phyloP scores from a whole-genome alignment of 1,140 invertebrate genomes.

The Aphelinus certus region DNA sequence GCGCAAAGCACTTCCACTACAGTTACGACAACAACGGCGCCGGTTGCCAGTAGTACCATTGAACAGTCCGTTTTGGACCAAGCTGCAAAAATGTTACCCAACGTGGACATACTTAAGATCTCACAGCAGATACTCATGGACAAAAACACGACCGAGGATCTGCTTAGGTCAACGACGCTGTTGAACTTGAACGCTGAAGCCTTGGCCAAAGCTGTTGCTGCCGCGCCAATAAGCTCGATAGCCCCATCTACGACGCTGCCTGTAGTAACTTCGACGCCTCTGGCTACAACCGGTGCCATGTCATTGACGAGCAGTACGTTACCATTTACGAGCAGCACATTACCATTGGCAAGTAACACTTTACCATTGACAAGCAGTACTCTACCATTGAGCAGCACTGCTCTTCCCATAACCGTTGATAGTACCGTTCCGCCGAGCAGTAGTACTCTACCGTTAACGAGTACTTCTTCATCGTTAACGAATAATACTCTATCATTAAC shows the following conservation, averaged over 20 bases:
- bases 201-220: background rate
- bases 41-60: background rate
- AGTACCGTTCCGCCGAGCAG: too few species aligned
- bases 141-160: constrained; percentile 30
- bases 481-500: too few species aligned
- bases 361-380: background rate
- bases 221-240: background rate
- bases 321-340: background rate
- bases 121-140: constrained; percentile 35
- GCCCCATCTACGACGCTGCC: background rate
- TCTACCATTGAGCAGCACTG: background rate
- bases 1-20: background rate
- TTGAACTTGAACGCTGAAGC: constrained; percentile 16
- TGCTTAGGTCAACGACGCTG: constrained; percentile 17
- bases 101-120: constrained; percentile 30
- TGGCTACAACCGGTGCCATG: background rate
- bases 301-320: background rate
- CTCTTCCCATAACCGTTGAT: too few species aligned
- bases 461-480: too few species aligned
- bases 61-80: constrained; percentile 2
- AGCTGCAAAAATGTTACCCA: constrained; percentile 1
- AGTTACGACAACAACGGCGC: background rate
- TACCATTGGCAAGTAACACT: background rate
- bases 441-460: too few species aligned
- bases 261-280: background rate